Evolutionary conservation across 2,113 vertebrate species (phyloP), one percentile per base, ranked within the genome.

Genomic region (Zeus faber): DNA sequence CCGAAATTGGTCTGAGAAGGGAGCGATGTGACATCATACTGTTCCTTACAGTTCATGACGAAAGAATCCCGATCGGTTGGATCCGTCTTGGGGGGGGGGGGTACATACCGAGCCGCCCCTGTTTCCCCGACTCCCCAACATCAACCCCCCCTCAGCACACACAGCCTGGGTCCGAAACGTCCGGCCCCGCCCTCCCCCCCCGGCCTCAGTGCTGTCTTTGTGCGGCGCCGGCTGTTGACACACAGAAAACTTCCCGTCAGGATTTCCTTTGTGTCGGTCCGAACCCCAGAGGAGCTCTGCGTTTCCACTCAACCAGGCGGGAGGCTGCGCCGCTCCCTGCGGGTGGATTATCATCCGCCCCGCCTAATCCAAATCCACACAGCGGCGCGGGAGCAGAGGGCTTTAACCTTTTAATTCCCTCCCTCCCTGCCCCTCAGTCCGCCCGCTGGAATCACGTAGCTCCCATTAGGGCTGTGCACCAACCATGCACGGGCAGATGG

Each of bases 261-360:
- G 81, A 82, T 72, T 48, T 80, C 81, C 77, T 83, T 80, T 72
- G 50, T 76, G 54, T 73, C 57, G 27, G 53, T 51, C 65, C 72
- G 73, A 69, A 54, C 57, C n/a, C 24, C 13, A 67, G 58, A 78
- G 70, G 74, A 74, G 68, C 67, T 54, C 58, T 8, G 51, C 58
- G 4, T 65, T 76, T 73, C 65, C 49, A 66, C 67, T 65, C 61
- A 61, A 55, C 10, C 63, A 67, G 62, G 50, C 70, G 56, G 39
- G 50, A 65, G 26, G n/a, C 26, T 46, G 47, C 56, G 35, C 22
- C 59, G 23, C 43, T 48, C 55, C 62, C 58, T 62, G 27, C 60
- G 41, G 50, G 31, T 54, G 69, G 70, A 74, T 80, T 72, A 76
- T 78, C 63, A 80, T 67, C 57, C 44, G 37, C 7, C 0, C 25